A percentile compares a stretch with the other conserved stretches of the same genome.
Conservation (phyloP, 2,888 invertebrate species). For the Eristalis tenax region DNA sequence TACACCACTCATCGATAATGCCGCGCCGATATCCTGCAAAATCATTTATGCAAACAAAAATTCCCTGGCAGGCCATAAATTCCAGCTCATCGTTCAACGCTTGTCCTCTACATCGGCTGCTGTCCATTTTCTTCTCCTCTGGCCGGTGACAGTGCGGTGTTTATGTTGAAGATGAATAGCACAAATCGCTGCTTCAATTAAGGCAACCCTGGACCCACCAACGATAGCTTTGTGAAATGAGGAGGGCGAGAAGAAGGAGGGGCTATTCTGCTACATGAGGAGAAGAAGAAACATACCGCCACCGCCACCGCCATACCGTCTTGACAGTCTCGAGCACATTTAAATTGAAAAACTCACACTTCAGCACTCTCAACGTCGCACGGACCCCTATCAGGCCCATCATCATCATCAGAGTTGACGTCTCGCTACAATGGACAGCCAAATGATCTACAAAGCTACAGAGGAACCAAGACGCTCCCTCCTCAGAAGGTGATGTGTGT, state of each 20-base stretch:
- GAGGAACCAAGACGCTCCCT: slow-evolving; percentile 11
- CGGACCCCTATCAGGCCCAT: slow-evolving; percentile 30
- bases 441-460: slow-evolving; percentile 59
- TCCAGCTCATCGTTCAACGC: slow-evolving; percentile 57
- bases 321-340: slow-evolving; percentile 64
- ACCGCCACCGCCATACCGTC: slow-evolving; percentile 12
- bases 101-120: slow-evolving; percentile 51
- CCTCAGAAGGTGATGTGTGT: slow-evolving; percentile 33
- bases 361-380: slow-evolving; percentile 63
- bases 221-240: not conserved
- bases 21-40: slow-evolving; percentile 61
- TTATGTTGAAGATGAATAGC: slow-evolving; percentile 60
- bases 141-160: slow-evolving; percentile 9
- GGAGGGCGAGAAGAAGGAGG: not conserved
- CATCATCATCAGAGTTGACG: slow-evolving; percentile 43
- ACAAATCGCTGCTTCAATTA: slow-evolving; percentile 70
- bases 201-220: slow-evolving; percentile 37
- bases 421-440: slow-evolving; percentile 66
- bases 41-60: slow-evolving; percentile 71
- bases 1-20: not conserved
- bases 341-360: slow-evolving; percentile 71
- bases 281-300: not conserved
- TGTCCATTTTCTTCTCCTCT: slow-evolving; percentile 9
- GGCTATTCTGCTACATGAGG: not conserved
- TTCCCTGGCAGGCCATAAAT: slow-evolving; percentile 64